Base-by-base conservation (phyloP, 2,888 invertebrate genomes). In the Drosophila lacicola region DNA sequence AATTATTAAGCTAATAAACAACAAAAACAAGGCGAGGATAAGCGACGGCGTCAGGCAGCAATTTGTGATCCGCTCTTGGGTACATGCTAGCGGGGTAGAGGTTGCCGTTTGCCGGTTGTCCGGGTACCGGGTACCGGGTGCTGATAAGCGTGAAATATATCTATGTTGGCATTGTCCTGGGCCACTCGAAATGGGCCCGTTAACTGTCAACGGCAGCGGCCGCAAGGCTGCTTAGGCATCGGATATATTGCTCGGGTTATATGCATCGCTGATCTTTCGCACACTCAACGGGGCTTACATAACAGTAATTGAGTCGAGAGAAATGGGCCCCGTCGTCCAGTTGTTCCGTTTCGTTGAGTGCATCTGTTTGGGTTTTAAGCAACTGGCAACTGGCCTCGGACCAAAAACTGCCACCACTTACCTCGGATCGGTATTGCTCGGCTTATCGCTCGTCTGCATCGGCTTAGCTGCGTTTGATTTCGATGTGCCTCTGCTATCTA, bases 81-180 rank as follows among this genome's bases (percentile, higher is more conserved):
- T 39, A 17, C 17, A 2, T 17, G 17, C 2, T 17, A 17, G 17
- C 17, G 39, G 46, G 50, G 37, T 21, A 37, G 47, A 42, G 57
- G 39, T 51, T 77, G 73, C 68, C 70, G 17, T 33, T 25, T 25
- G 37, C 25, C 9, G 36, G 39, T 25, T 53, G 41, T 21, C 8
- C 25, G 14, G 8, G 8, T 11, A 17, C 14, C 53, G 36, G 4
- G 29, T 29, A 42, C 29, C 10, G 21, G 63, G 76, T 70, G 84
- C 82, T 83, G 90, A 90, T 87, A 90, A 90, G 88, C 90, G 89
- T 90, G 76, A 90, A 90, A 88, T 86, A 70, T 65, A 55, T 69
- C 37, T 56, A 19, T 65, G 39, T 8, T 34, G 41, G 36, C 42
- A 60, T 42, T 80, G 80, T 79, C 73, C 80, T 73, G 72, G 68